Base-by-base conservation (phyloP, 2,113 vertebrate species). In the Prinia subflava region DNA sequence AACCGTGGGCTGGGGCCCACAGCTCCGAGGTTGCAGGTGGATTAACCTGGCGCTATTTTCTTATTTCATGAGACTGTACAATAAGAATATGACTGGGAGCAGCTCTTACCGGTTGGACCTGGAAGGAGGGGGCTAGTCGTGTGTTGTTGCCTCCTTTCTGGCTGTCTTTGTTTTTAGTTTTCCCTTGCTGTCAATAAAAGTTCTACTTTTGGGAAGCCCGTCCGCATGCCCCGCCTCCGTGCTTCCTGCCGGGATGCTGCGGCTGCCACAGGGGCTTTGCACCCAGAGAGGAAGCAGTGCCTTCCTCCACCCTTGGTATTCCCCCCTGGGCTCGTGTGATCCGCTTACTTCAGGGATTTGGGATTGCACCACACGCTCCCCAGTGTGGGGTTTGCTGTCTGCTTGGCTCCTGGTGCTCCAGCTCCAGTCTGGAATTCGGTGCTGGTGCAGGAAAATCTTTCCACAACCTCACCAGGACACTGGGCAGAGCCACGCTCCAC, bases 171-270 rank as follows among this genome's bases (percentile, higher is more conserved):
- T 15, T 92, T 96, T 93, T 79, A 90, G 79, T 85, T 96, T 81
- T 64, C 30, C 90, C 82, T 63, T 44, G 41, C 90, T 30, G 3
- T 92, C 92, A 97, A 95, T 97, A 95, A 97, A 97, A 96, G 44
- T 31, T 90, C 87, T 96, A 85, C 92, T 96, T 96, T 95, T 91
- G 94, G 96, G 96, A 94, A 80, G 75, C 71, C 62, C 6, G 80
- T 63, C 52, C 3, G 2, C 11, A 0, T 5, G 39, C 35, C 24
- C 3, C 19, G 0, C 1, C 6, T 87, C 63, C 10, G 19, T 83
- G 64, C 63, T 55, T 64, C 56, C 68, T n/a, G 37, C 20, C 0
- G 4, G 13, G 42, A 12, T 6, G 1, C 82, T 20, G 41, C 4
- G 27, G 35, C 46, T 14, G 44, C 71, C 5, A 0, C 52, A 0